Conservation (phyloP, 2,113 vertebrate genomes). For the Forbesichthys papilliferus region DNA sequence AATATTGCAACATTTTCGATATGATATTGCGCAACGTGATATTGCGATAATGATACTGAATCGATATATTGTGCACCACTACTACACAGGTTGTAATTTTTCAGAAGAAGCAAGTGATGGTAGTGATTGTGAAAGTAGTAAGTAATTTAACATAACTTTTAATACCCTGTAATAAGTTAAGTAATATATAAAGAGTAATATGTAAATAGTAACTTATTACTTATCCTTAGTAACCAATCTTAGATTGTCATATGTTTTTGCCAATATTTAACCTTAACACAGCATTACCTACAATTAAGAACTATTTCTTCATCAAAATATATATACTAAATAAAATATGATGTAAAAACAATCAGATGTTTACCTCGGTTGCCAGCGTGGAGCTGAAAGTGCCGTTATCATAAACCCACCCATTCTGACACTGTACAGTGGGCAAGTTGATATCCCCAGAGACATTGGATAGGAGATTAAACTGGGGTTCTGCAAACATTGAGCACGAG, state of each 20-base stretch:
- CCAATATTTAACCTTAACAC: not conserved
- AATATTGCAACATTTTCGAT: no score
- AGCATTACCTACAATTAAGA: not conserved
- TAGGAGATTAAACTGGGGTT: slow-evolving; percentile 75
- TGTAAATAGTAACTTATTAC: no score
- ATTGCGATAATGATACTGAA: no score
- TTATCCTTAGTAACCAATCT: not conserved
- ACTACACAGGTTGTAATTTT: no score
- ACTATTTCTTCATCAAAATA: not conserved
- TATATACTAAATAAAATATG: not conserved
- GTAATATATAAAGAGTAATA: no score
- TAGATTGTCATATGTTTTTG: not conserved
- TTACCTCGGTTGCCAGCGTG: slow-evolving; percentile 86
- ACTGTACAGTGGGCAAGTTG: slow-evolving; percentile 54
- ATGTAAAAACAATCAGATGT: not conserved
- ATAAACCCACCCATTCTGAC: slow-evolving; percentile 83
- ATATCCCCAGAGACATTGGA: slow-evolving; percentile 57
- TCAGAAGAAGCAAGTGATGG: no score
- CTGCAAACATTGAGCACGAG: slow-evolving; percentile 81
- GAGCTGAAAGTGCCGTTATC: slow-evolving; percentile 82
- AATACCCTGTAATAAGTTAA: no score
- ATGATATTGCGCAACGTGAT: no score
- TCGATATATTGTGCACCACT: no score
- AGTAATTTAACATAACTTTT: no score
- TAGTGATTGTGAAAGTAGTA: no score